Evolutionary conservation across 1,140 invertebrate genomes (phyloP).

Genomic region (Bactericera cockerelli): DNA sequence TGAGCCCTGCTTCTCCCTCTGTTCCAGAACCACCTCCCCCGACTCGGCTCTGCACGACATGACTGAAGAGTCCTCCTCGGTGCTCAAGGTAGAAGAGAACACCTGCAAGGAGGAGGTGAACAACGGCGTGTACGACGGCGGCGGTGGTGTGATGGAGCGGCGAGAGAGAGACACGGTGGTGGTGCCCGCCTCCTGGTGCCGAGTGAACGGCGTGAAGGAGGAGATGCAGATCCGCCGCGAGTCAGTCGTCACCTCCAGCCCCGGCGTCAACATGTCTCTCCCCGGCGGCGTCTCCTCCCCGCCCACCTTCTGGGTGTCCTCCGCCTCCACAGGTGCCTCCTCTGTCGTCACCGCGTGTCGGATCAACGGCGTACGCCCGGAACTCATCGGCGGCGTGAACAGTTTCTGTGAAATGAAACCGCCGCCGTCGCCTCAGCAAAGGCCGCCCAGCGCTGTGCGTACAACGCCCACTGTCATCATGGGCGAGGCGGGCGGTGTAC

Average conservation of each 20-base stretch:
- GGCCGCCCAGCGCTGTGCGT: conserved; percentile 23
- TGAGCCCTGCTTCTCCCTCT: too few relatives aligned
- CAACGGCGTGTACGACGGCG: conserved; percentile 37
- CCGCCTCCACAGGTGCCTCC: conserved; percentile 15
- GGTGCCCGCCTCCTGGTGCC: conserved; percentile 18
- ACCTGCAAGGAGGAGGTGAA: conserved; percentile 33
- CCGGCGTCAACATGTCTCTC: background rate
- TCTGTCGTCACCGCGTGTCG: conserved; percentile 16
- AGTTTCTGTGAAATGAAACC: conserved; percentile 37
- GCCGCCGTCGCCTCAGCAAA: conserved; percentile 38
- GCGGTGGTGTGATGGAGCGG: conserved; percentile 25
- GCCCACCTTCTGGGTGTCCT: conserved; percentile 17
- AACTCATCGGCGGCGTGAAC: conserved; percentile 47
- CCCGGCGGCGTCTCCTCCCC: conserved; percentile 9
- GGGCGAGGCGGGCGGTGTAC: conserved; percentile 75
- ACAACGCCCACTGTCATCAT: conserved; percentile 69
- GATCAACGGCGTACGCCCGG: conserved; percentile 42
- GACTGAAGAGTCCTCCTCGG: conserved; percentile 5
- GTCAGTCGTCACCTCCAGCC: conserved; percentile 15
- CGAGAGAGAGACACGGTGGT: background rate
- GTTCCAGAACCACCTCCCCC: conserved; percentile 24
- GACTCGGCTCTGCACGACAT: conserved; percentile 29
- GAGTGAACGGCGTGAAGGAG: conserved; percentile 21
- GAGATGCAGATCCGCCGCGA: conserved; percentile 24
- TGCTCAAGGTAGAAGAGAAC: conserved; percentile 27